Base-by-base conservation (phyloP, 2,113 vertebrate genomes). In the Arenaria interpres region DNA sequence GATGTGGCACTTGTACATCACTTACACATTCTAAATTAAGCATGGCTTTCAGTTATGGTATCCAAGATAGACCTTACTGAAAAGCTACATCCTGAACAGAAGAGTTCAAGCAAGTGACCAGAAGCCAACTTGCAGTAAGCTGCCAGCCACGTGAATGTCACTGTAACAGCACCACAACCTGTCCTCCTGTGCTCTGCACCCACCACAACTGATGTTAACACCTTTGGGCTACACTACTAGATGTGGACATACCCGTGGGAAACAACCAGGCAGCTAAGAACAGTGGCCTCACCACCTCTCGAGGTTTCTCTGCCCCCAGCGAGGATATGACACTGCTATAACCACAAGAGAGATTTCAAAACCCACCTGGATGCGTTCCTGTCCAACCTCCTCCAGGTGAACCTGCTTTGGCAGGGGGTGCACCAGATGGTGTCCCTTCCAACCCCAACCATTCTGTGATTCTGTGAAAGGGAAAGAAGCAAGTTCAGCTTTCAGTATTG, bases 201-300 rank as follows among this genome's bases (percentile, higher is more conserved):
- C 76, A 60, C 0, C 8, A 0, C 66, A 60, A 48, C 51, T 22
- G 48, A 5, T 16, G 35, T 35, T 20, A 54, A 25, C 28, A 62
- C 21, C 75, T 9, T 14, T 25, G 33, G 60, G 66, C 39, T 35
- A 12, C 20, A 6, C 18, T 13, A 41, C 17, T 13, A 85, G 23
- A 53, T 6, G 14, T n/a, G 35, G 24, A 63, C 37, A 37, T 3
- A 33, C 2, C 50, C 50, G 9, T 0, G 0, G n/a, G 41, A 7
- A 77, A 35, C 8, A 7, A 41, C n/a, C 74, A 64, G 35, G 25
- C 41, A 56, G 64, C 23, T 1, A 27, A 51, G 17, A 78, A 33
- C 15, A 23, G 35, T 1, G 6, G 37, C 23, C 51, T 51, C 24
- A 39, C 15, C 63, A 19, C 37, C 43, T n/a, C 75, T 24, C 64